These are phyloP conservation scores for Sepioteuthis lessoniana DNA, from an alignment of 2,888 invertebrate genomes.

Conservation along the genomic window DNA sequence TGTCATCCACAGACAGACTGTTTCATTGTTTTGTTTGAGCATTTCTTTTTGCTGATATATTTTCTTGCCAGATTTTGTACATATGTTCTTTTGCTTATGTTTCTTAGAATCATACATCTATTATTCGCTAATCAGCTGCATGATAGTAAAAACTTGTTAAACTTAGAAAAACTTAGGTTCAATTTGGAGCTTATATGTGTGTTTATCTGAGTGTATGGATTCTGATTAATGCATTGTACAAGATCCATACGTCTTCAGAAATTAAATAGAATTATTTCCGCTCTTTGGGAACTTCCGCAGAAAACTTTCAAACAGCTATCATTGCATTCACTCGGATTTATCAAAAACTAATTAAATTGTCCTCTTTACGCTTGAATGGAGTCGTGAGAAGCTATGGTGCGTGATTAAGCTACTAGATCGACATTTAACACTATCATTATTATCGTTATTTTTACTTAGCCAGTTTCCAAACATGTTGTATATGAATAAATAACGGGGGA, in stretches of 20 bases:
- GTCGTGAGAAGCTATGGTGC: not conserved
- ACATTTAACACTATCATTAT: not conserved
- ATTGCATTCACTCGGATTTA: not conserved
- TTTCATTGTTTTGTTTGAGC: not conserved
- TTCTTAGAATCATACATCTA: not conserved
- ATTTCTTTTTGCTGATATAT: not conserved
- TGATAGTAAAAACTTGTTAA: too few relatives aligned
- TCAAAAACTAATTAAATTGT: not conserved
- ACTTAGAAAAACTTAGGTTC: too few relatives aligned
- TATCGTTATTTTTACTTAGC: not conserved
- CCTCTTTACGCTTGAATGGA: not conserved
- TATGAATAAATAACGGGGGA: too few relatives aligned
- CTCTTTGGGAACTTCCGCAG: constrained; percentile 7
- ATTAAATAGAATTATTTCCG: constrained; percentile 11
- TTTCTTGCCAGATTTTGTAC: not conserved
- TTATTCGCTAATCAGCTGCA: not conserved
- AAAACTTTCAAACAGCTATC: not conserved
- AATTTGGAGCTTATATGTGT: not conserved
- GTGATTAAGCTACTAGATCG: not conserved
- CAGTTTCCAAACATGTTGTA: not conserved
- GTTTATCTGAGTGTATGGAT: not conserved
- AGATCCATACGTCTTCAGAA: not conserved
- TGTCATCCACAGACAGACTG: too few relatives aligned
- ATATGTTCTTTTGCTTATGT: not conserved
- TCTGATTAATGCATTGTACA: not conserved